A percentile compares a stretch with the other conserved stretches of the same genome.
Conservation (phyloP, 2,888 invertebrate species). For the Acanthopleura granulata region DNA sequence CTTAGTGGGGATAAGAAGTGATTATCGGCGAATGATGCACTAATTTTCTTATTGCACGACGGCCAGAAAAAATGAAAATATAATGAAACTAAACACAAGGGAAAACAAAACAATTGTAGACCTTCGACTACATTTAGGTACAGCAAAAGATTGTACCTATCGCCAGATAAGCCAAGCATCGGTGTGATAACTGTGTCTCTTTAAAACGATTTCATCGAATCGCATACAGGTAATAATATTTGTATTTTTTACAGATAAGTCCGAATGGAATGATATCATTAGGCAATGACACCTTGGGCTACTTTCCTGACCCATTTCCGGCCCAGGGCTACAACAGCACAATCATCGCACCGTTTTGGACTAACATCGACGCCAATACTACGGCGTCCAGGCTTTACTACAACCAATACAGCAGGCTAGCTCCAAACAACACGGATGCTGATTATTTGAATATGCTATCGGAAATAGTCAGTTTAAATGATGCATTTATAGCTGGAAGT, state of each 20-base stretch:
- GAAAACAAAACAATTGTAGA: too few species aligned
- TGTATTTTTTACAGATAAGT: not conserved
- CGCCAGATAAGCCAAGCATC: too few species aligned
- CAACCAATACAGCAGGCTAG: not conserved
- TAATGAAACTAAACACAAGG: too few species aligned
- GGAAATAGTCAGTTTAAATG: not conserved
- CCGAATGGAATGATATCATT: slow-evolving; percentile 7
- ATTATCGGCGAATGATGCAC: too few species aligned
- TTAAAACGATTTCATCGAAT: too few species aligned
- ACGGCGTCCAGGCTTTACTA: not conserved
- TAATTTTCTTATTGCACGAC: too few species aligned
- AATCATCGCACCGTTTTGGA: slow-evolving; percentile 13
- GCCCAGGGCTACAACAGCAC: not conserved
- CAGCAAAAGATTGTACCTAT: too few species aligned
- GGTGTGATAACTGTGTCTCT: too few species aligned
- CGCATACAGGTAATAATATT: too few species aligned
- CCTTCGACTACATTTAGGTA: too few species aligned
- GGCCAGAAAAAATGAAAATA: too few species aligned
- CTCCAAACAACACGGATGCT: not conserved
- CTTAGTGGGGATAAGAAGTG: too few species aligned
- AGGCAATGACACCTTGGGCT: not conserved
- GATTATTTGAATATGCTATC: not conserved
- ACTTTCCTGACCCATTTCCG: slow-evolving; percentile 1
- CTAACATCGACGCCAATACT: not conserved
- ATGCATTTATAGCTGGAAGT: not conserved